Conservation (phyloP, 1,140 invertebrate species). For the Diachasma alloeum region DNA sequence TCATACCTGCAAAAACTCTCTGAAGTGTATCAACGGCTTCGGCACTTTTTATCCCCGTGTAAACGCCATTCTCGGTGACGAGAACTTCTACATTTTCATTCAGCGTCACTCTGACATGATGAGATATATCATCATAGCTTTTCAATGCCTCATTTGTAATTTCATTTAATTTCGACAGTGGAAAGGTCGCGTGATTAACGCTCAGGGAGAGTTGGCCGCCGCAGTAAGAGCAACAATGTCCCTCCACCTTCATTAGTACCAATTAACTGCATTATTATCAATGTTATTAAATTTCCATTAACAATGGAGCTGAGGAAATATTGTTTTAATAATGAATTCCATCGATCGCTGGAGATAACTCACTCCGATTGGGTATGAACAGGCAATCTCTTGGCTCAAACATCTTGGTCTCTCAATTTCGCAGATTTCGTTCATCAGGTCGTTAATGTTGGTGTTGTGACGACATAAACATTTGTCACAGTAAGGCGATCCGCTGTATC, state of each 20-base stretch:
- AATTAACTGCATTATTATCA: background rate
- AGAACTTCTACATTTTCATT: slow-evolving; percentile 47
- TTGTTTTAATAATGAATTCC: too few relatives aligned
- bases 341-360: too few relatives aligned
- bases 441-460: slow-evolving; percentile 37
- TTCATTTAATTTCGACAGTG: slow-evolving; percentile 35
- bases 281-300: background rate
- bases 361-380: slow-evolving; percentile 53
- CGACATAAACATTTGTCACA: slow-evolving; percentile 54
- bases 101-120: slow-evolving; percentile 50
- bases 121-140: slow-evolving; percentile 40
- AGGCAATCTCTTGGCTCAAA: slow-evolving; percentile 28
- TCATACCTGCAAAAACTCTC: background rate
- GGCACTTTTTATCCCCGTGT: slow-evolving; percentile 41
- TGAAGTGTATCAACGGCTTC: slow-evolving; percentile 39
- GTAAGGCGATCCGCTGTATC: slow-evolving; percentile 39
- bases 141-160: slow-evolving; percentile 38
- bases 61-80: slow-evolving; percentile 47
- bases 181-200: slow-evolving; percentile 29
- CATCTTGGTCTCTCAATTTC: slow-evolving; percentile 51
- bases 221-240: slow-evolving; percentile 59
- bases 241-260: slow-evolving; percentile 49
- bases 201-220: slow-evolving; percentile 46
- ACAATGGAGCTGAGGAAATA: background rate
- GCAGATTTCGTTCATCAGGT: slow-evolving; percentile 54